These are phyloP conservation scores for Yponomeuta evonymella DNA, from an alignment of 2,888 invertebrate genomes.

Conservation along the genomic window DNA sequence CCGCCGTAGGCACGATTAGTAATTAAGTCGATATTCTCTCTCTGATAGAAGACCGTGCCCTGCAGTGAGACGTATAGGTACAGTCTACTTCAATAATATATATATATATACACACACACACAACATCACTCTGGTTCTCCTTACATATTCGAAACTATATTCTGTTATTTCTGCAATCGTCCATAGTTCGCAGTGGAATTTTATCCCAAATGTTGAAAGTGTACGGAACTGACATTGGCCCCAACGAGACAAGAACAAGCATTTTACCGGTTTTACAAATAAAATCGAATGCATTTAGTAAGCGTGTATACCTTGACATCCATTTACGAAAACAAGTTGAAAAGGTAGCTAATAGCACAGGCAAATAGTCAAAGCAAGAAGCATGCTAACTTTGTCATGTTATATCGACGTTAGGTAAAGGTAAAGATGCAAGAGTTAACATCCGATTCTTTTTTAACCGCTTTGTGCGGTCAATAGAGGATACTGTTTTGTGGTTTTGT, in stretches of 20 bases:
- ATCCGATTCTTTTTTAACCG: conserved; percentile 8
- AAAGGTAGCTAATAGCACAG: background rate
- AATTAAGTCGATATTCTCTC: no score
- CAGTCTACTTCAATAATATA: no score
- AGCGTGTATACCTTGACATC: conserved; percentile 5
- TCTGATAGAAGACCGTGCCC: no score
- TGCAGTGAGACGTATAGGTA: no score
- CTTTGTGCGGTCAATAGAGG: background rate
- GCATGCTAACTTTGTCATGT: background rate
- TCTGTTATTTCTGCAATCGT: background rate
- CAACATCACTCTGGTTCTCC: no score
- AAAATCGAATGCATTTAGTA: conserved; percentile 11
- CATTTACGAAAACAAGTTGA: background rate
- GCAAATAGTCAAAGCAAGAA: background rate
- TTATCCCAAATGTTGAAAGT: background rate
- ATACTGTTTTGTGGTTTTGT: no score
- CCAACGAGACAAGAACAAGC: background rate
- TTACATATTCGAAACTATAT: no score
- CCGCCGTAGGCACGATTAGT: no score
- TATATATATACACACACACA: no score
- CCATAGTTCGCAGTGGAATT: background rate
- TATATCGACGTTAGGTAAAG: background rate
- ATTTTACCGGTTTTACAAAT: conserved; percentile 6
- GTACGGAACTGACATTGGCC: conserved; percentile 10
- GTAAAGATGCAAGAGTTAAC: background rate